Evolutionary conservation across 2,797 vertebrate genomes (phyloP).

Genomic region (Microchirus variegatus): DNA sequence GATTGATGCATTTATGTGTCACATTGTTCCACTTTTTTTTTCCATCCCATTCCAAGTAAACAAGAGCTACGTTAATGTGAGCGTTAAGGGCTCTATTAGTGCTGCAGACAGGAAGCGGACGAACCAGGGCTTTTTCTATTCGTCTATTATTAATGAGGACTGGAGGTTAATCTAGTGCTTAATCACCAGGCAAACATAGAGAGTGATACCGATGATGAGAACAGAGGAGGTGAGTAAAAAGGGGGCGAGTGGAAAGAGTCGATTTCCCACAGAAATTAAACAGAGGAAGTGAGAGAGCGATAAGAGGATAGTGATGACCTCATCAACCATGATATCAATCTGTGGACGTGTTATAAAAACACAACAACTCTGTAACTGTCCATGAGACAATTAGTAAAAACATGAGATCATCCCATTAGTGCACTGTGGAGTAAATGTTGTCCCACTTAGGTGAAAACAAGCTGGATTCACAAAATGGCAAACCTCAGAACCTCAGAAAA

Average conservation of each 20-base stretch:
- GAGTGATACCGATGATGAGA: slow-evolving; percentile 50
- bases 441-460: slow-evolving; percentile 1
- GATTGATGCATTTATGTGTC: slow-evolving; percentile 35
- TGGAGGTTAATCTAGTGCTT: slow-evolving; percentile 97
- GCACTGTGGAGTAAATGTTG: slow-evolving; percentile 13
- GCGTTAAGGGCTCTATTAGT: slow-evolving; percentile 92
- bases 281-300: slow-evolving; percentile 20
- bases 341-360: slow-evolving; percentile 35
- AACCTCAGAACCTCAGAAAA: too few relatives aligned
- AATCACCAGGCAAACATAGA: slow-evolving; percentile 87
- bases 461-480: background rate
- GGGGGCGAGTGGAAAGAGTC: slow-evolving; percentile 13
- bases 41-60: slow-evolving; percentile 64
- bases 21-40: slow-evolving; percentile 54
- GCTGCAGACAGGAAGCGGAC: slow-evolving; percentile 95
- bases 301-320: slow-evolving; percentile 68
- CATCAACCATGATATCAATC: slow-evolving; percentile 67
- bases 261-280: slow-evolving; percentile 34
- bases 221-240: slow-evolving; percentile 46
- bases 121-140: slow-evolving; percentile 88
- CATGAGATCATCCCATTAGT: slow-evolving; percentile 46
- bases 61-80: slow-evolving; percentile 74
- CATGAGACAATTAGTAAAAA: slow-evolving; percentile 43
- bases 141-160: slow-evolving; percentile 94
- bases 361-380: slow-evolving; percentile 20